Evolutionary conservation across 2,113 vertebrate species (phyloP).

Genomic region (Azemiops feae): DNA sequence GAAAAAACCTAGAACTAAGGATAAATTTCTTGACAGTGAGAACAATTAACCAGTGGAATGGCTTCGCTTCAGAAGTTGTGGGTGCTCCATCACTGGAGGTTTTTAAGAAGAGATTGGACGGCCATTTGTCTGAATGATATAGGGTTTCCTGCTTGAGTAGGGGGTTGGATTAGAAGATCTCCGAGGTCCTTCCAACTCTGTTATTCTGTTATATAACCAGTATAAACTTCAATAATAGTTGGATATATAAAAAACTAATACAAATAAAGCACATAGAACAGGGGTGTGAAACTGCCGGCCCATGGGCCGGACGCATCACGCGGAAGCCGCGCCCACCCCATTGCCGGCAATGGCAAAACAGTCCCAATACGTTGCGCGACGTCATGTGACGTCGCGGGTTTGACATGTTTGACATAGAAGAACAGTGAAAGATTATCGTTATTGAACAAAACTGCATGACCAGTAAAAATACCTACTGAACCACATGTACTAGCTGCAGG

Average conservation of each 20-base stretch:
- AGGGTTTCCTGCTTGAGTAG: background rate
- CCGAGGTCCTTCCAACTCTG: background rate
- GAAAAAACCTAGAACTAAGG: background rate
- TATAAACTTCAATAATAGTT: background rate
- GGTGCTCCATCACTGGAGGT: background rate
- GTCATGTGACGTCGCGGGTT: no score
- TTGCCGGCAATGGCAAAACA: no score
- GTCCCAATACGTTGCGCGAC: no score
- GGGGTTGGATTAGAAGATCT: background rate
- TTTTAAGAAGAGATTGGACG: background rate
- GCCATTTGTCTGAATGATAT: background rate
- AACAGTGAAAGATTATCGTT: background rate
- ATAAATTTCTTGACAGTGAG: background rate
- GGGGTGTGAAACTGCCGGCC: no score
- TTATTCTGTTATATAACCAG: background rate
- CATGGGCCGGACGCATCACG: no score
- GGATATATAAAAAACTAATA: conserved; percentile 23
- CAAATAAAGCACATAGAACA: conserved; percentile 30
- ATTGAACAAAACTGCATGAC: background rate
- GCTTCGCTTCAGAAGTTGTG: background rate
- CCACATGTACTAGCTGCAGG: no score
- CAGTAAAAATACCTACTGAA: background rate
- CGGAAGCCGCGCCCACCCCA: no score
- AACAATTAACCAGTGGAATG: background rate
- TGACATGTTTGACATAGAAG: no score